phyloP scores from a whole-genome alignment of 1,140 invertebrate species.

The Anoplophora glabripennis region DNA sequence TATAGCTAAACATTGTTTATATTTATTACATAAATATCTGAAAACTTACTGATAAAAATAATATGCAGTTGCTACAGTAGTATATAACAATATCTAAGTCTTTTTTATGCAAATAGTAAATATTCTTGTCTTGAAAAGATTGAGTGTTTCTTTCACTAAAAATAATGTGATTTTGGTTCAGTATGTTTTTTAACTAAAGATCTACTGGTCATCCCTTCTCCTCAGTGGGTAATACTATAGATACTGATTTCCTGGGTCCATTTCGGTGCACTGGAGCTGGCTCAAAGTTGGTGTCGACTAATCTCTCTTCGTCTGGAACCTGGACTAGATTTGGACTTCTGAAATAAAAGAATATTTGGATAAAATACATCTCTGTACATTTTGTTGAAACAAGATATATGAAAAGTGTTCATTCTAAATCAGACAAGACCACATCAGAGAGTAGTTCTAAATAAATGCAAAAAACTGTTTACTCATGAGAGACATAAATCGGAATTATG shows the following conservation, averaged over 20 bases:
- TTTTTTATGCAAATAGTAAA: background rate
- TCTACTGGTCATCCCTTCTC: conserved; percentile 52
- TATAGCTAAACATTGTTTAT: background rate
- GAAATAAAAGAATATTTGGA: conserved; percentile 16
- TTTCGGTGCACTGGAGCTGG: conserved; percentile 34
- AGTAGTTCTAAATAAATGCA: too few species aligned
- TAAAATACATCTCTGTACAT: too few species aligned
- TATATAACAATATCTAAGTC: background rate
- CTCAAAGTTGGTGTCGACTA: conserved; percentile 39
- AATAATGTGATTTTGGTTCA: background rate
- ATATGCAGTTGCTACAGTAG: background rate
- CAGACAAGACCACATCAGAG: too few species aligned
- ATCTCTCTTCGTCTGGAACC: conserved; percentile 47
- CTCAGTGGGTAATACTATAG: conserved; percentile 56
- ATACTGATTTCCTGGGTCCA: conserved; percentile 52
- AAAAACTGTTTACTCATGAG: too few species aligned
- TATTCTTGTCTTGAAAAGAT: background rate
- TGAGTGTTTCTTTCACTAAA: background rate
- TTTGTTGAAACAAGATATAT: too few species aligned
- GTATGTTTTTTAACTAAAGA: conserved; percentile 9
- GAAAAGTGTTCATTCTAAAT: too few species aligned
- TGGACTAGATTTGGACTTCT: conserved; percentile 44
- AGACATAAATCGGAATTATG: too few species aligned
- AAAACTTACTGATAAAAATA: background rate
- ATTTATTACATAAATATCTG: background rate